phyloP scores from a whole-genome alignment of 2,888 invertebrate genomes.

The Ophion obscuratus region DNA sequence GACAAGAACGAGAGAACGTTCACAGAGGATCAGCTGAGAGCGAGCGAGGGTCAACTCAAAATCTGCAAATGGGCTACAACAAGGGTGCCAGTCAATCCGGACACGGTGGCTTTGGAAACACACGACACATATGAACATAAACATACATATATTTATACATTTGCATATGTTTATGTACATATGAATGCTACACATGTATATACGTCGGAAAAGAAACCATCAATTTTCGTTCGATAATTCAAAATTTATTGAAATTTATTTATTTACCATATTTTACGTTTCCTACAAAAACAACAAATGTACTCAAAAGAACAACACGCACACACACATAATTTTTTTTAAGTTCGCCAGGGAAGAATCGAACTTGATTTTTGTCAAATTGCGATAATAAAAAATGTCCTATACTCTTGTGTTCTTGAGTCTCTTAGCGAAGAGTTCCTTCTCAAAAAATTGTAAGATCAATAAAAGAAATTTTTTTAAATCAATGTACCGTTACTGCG shows the following conservation, averaged over 20 bases:
- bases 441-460: neutral
- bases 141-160: constrained; percentile 16
- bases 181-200: too few species aligned
- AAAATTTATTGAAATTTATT: too few species aligned
- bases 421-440: neutral
- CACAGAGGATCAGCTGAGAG: constrained; percentile 97
- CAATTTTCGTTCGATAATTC: too few species aligned
- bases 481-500: too few species aligned
- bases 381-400: constrained; percentile 15
- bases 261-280: too few species aligned
- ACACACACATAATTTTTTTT: neutral
- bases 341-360: neutral
- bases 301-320: neutral
- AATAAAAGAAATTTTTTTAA: too few species aligned
- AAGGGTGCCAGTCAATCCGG: constrained; percentile 97
- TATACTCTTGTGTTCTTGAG: neutral
- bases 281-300: neutral
- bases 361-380: neutral
- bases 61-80: constrained; percentile 97
- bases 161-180: neutral
- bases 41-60: constrained; percentile 94
- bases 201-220: too few species aligned
- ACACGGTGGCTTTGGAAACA: constrained; percentile 95
- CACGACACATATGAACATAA: constrained; percentile 93
- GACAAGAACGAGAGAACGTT: constrained; percentile 96